A percentile compares a stretch with the other conserved stretches of the same genome.
Evolutionary conservation across 1,140 invertebrate genomes (phyloP).

Genomic region (Pemphigus obesinymphae): DNA sequence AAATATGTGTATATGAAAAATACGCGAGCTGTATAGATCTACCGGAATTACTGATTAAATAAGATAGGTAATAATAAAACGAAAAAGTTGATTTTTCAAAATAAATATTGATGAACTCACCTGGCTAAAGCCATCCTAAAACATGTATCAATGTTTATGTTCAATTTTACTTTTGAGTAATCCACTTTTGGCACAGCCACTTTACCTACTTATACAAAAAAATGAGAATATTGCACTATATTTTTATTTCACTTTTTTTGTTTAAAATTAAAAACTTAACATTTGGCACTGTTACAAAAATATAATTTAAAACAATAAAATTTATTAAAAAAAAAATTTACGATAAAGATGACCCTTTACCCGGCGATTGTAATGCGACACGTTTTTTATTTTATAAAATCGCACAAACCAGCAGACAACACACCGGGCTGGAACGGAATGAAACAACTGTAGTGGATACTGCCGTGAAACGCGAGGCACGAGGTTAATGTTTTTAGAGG

Average conservation of each 20-base stretch:
- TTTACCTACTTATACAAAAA: slow-evolving; percentile 3
- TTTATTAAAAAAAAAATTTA: background rate
- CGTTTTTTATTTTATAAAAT: slow-evolving; percentile 1
- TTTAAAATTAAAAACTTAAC: slow-evolving; percentile 3
- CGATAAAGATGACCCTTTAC: slow-evolving; percentile 9
- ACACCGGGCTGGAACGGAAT: slow-evolving; percentile 41
- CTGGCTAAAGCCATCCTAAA: slow-evolving; percentile 40
- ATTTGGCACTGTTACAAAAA: slow-evolving; percentile 15
- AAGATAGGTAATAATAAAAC: background rate
- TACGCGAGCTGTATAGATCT: background rate
- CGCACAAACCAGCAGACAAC: background rate
- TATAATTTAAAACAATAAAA: background rate
- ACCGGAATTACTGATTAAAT: too few species aligned
- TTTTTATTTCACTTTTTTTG: slow-evolving; percentile 4
- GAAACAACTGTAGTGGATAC: background rate
- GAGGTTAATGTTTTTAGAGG: slow-evolving; percentile 25
- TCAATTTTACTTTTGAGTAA: slow-evolving; percentile 40
- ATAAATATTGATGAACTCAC: slow-evolving; percentile 6
- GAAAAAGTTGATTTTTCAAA: background rate
- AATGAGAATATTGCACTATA: slow-evolving; percentile 26
- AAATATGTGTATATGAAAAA: background rate
- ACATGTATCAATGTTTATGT: slow-evolving; percentile 41
- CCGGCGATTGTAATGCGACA: slow-evolving; percentile 16
- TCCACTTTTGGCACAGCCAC: slow-evolving; percentile 40
- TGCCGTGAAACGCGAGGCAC: background rate